These are phyloP conservation scores for Spodoptera littoralis DNA, from an alignment of 2,888 invertebrate species.

Conservation along the genomic window DNA sequence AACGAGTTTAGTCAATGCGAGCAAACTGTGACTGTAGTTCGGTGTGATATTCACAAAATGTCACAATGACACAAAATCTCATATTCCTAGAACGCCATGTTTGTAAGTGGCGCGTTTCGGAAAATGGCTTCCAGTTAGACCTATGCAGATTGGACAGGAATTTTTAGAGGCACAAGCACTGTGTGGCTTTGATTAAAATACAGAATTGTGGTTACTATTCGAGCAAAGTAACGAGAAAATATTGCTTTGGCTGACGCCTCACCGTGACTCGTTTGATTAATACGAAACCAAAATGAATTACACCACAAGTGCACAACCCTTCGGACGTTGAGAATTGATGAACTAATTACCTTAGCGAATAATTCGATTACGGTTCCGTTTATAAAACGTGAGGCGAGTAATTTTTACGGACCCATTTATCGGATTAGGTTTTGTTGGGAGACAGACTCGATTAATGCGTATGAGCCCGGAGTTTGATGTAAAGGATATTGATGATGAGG, in stretches of 20 bases:
- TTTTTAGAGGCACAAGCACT: background rate
- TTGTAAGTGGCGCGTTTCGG: background rate
- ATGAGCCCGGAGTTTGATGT: conserved; percentile 42
- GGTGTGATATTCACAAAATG: background rate
- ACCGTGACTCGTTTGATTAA: conserved; percentile 15
- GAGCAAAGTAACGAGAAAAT: background rate
- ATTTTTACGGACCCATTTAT: conserved; percentile 48
- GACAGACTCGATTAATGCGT: conserved; percentile 66
- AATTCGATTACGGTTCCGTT: conserved; percentile 36
- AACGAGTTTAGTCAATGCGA: no score
- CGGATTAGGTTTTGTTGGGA: conserved; percentile 50
- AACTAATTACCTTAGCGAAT: conserved; percentile 31
- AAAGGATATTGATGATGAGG: conserved; percentile 65
- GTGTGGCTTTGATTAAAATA: background rate
- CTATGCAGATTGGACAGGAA: conserved; percentile 3
- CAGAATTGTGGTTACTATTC: background rate
- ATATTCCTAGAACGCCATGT: background rate
- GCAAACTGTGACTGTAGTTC: no score
- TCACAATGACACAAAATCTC: background rate
- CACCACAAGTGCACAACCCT: conserved; percentile 16
- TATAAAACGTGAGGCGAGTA: conserved; percentile 39
- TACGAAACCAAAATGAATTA: conserved; percentile 21
- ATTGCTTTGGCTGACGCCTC: background rate
- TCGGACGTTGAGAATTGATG: conserved; percentile 27
- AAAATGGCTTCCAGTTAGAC: background rate